These are phyloP conservation scores for Dicycla oo DNA, from an alignment of 2,888 invertebrate species.

Conservation along the genomic window DNA sequence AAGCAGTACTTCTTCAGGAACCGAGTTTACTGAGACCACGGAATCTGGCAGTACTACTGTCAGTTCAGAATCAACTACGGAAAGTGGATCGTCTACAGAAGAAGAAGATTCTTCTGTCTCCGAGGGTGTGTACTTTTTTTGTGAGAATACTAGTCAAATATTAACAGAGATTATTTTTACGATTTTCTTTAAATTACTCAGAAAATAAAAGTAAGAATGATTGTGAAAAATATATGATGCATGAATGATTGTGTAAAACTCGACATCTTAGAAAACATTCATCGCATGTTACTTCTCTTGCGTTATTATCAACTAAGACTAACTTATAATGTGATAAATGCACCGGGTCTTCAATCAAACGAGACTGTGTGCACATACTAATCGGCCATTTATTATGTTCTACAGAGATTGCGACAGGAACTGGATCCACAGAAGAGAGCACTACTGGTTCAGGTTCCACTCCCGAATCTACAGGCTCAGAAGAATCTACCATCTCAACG, in stretches of 20 bases:
- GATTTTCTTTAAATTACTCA: background rate
- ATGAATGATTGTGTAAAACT: background rate
- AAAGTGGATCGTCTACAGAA: constrained; percentile 47
- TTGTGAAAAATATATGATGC: too few relatives aligned
- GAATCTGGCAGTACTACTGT: constrained; percentile 12
- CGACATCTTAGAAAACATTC: background rate
- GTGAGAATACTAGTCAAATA: background rate
- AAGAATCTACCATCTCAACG: constrained; percentile 30
- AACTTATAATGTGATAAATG: constrained; percentile 1
- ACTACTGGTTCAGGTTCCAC: constrained; percentile 29
- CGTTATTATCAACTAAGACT: background rate
- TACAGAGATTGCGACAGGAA: constrained; percentile 29
- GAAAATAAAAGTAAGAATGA: background rate
- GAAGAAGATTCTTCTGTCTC: constrained; percentile 28
- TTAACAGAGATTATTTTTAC: too few relatives aligned
- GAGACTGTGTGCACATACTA: background rate
- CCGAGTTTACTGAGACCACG: constrained; percentile 10
- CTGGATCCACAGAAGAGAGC: constrained; percentile 27
- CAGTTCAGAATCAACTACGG: constrained; percentile 39
- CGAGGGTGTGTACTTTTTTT: constrained; percentile 17
- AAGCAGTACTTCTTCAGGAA: constrained; percentile 20
- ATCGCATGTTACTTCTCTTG: background rate
- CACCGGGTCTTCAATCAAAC: background rate
- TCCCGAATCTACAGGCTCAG: background rate
- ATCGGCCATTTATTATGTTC: background rate